Conservation (phyloP, 92 coral and sea anemone species). For the Phenganax subtilis region DNA sequence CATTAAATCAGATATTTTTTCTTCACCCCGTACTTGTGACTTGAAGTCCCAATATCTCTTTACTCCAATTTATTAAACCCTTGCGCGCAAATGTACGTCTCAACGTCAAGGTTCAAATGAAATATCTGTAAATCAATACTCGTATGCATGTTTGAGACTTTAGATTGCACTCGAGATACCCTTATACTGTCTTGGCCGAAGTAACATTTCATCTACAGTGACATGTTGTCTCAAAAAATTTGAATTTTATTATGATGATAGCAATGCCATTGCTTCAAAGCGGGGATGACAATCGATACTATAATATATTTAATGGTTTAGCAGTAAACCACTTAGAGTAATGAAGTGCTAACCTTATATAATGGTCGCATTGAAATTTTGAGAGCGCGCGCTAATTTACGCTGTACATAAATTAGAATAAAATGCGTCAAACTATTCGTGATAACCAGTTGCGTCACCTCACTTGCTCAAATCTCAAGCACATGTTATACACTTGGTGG, state of each 20-base stretch:
- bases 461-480: constrained; percentile 2
- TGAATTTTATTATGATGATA: background rate
- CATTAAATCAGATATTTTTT: background rate
- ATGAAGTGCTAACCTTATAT: constrained; percentile 25
- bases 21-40: too few species aligned
- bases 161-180: constrained; percentile 17
- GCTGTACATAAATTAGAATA: background rate
- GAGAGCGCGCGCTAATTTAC: background rate
- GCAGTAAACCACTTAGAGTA: constrained; percentile 27
- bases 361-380: too few species aligned
- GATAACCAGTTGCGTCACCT: background rate
- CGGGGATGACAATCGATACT: background rate
- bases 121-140: constrained; percentile 8
- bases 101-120: constrained; percentile 13
- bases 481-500: too few species aligned
- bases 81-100: background rate
- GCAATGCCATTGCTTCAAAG: background rate
- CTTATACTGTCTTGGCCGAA: background rate
- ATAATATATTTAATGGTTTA: constrained; percentile 17
- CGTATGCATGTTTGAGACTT: background rate
- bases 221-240: constrained; percentile 13
- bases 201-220: background rate
- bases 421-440: background rate
- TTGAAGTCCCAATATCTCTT: background rate
- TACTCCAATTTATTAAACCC: background rate